Evolutionary conservation across 2,797 vertebrate genomes (phyloP).

Genomic region (Lagorchestes hirsutus): DNA sequence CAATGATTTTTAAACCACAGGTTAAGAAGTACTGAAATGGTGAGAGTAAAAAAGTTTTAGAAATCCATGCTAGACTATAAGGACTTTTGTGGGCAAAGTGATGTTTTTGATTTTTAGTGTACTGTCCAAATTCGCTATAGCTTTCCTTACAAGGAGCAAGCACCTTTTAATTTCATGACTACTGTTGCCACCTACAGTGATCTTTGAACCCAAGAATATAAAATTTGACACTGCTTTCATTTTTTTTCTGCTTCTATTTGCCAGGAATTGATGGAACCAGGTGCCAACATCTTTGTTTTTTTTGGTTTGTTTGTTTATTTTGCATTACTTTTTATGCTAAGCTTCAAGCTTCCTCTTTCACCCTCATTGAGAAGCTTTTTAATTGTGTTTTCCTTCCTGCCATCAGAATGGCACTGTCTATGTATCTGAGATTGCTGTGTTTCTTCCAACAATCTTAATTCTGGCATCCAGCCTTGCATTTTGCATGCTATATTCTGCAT

Average conservation of each 20-base stretch:
- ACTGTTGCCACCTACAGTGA: neutral
- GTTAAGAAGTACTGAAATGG: too few relatives aligned
- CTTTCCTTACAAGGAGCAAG: neutral
- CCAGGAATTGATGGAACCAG: neutral
- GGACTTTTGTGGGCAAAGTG: neutral
- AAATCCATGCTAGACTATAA: neutral
- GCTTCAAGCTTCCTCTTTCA: neutral
- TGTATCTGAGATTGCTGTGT: neutral
- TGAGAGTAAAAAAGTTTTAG: too few relatives aligned
- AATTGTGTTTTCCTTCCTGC: neutral
- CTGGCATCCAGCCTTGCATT: neutral
- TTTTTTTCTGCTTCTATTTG: neutral
- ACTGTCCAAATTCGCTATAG: neutral
- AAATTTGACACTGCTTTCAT: neutral
- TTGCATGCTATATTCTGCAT: neutral
- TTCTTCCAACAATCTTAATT: neutral
- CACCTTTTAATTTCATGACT: neutral
- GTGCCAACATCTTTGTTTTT: neutral
- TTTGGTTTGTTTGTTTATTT: neutral
- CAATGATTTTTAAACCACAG: too few relatives aligned
- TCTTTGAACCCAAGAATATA: neutral
- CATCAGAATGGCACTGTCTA: neutral
- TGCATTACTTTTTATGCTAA: neutral
- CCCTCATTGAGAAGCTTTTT: neutral
- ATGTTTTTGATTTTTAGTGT: neutral